phyloP scores from a whole-genome alignment of 2,888 invertebrate genomes.

The Dyspetes luteomarginatus region DNA sequence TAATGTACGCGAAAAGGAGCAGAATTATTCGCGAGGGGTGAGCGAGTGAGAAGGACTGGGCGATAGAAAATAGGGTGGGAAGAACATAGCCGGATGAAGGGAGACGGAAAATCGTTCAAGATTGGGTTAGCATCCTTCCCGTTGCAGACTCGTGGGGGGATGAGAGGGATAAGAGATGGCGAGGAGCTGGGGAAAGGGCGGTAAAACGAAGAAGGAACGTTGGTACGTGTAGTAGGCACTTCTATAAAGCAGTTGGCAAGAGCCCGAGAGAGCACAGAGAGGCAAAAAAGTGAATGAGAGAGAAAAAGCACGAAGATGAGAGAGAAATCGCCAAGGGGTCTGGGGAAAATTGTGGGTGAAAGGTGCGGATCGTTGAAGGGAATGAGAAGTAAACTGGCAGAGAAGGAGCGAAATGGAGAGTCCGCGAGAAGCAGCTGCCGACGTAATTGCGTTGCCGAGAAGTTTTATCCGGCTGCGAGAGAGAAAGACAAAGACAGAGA shows the following conservation, averaged over 20 bases:
- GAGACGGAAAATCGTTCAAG: conserved; percentile 59
- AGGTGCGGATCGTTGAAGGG: conserved; percentile 42
- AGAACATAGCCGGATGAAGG: conserved; percentile 21
- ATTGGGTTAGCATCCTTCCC: conserved; percentile 58
- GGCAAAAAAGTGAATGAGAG: conserved; percentile 21
- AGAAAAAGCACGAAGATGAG: conserved; percentile 43
- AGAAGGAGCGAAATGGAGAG: conserved; percentile 57
- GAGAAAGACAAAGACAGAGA: neutral
- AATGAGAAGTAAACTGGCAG: conserved; percentile 60
- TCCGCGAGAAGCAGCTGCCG: conserved; percentile 72
- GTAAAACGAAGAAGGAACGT: conserved; percentile 56
- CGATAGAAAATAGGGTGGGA: conserved; percentile 16
- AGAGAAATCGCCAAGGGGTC: conserved; percentile 45
- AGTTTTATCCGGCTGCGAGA: conserved; percentile 78
- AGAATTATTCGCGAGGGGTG: conserved; percentile 71
- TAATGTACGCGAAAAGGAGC: conserved; percentile 82
- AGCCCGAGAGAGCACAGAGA: conserved; percentile 31
- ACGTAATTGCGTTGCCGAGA: conserved; percentile 83
- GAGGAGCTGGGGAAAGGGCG: conserved; percentile 9
- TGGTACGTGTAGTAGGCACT: conserved; percentile 55
- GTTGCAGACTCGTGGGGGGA: conserved; percentile 14
- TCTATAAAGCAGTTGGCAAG: conserved; percentile 51
- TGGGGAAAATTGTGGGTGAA: conserved; percentile 62
- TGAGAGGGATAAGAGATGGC: conserved; percentile 32
- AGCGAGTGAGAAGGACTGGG: conserved; percentile 58